phyloP scores from a whole-genome alignment of 2,113 vertebrate genomes.

The Macroglossus sobrinus region DNA sequence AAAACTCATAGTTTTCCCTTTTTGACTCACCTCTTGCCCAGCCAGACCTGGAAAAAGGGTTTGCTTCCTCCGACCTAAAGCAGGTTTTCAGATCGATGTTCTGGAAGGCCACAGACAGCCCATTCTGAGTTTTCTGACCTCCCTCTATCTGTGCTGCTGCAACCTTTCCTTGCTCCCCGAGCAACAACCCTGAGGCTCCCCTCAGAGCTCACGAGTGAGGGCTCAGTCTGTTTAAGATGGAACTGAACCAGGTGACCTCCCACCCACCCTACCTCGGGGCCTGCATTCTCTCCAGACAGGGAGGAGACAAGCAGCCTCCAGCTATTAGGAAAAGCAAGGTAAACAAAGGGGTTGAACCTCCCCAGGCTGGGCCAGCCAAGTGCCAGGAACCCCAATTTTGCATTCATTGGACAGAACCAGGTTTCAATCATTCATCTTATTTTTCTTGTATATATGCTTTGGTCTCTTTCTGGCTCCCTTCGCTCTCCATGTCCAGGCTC shows the following conservation, averaged over 20 bases:
- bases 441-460: neutral
- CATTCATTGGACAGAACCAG: neutral
- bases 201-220: neutral
- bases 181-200: neutral
- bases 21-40: neutral
- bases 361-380: constrained; percentile 6
- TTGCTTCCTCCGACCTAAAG: neutral
- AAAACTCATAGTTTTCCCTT: neutral
- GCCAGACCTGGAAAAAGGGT: neutral
- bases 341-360: neutral
- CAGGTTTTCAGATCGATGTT: neutral
- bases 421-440: neutral
- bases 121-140: constrained; percentile 34
- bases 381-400: constrained; percentile 5
- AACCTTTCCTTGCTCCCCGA: constrained; percentile 30
- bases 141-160: constrained; percentile 7
- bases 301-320: neutral
- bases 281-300: constrained; percentile 40
- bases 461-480: neutral
- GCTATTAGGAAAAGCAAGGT: constrained; percentile 49
- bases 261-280: neutral
- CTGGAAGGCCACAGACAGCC: neutral
- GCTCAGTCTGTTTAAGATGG: constrained; percentile 56
- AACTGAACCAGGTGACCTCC: neutral
- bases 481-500: neutral